Evolutionary conservation across 2,113 vertebrate genomes (phyloP), one percentile per base, ranked within the genome.

Genomic region (Misgurnus anguillicaudatus): DNA sequence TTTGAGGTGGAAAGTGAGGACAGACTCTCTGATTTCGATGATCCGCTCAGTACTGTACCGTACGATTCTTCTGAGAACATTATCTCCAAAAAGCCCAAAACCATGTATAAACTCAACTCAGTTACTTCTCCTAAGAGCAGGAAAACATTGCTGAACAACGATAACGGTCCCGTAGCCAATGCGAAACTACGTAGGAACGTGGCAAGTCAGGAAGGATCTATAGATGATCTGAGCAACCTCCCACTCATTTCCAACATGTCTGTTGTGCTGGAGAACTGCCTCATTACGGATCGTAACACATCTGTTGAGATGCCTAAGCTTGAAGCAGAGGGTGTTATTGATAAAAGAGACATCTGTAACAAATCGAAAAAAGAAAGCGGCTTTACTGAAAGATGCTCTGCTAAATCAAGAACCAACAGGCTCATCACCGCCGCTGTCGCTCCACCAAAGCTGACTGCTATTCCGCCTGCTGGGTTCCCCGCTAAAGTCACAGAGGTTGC

Each of bases 181-280:
- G 90, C 94, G 6, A 99, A 99, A 92, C 88, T 92, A 24, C 94
- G 94, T 64, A 96, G 95, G 89, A 96, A 94, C 86, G 94, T 95
- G 67, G 93, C 95, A 71, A 95, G 95, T 76, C 98, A 95, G 91
- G 97, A 98, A 6, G 94, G 94, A 68, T 89, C 95, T 17, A 92
- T 90, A 64, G 93, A 87, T 58, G 96, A 98, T 78, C 85, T 98
- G 62, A 98, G 84, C 85, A 98, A 94, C 86, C 92, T 98, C 66
- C 98, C 98, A 0, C 93, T 98, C 38, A 99, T 99, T 89, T 97
- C 98, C 77, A 98, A 99, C 84, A 99, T 98, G 96, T 91, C 97
- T 0, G 93, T 95, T 71, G 90, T 96, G 0, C 89, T 97, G 71
- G 98, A 99, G 85, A 94, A 92, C 82, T 97, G 96, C 94, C 96